These are phyloP conservation scores for Hydrotaea diabolus DNA, from an alignment of 2,888 invertebrate genomes.

Conservation along the genomic window DNA sequence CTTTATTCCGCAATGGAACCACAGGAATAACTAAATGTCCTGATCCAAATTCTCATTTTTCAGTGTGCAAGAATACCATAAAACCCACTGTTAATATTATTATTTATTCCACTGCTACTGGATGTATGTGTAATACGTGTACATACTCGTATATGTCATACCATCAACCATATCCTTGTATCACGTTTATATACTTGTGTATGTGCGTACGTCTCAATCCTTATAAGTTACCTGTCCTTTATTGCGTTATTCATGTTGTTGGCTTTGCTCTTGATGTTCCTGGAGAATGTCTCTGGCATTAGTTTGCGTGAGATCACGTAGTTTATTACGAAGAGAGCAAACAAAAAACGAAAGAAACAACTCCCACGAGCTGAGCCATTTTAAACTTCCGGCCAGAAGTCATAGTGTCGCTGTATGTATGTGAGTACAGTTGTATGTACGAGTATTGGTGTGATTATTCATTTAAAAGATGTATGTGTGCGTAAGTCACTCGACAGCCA, in stretches of 20 bases:
- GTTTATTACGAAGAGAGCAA: constrained; percentile 55
- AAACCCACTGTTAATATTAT: constrained; percentile 1
- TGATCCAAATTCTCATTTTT: no score
- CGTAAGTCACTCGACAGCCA: neutral
- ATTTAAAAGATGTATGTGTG: constrained; percentile 5
- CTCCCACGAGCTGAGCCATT: constrained; percentile 61
- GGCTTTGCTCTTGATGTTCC: neutral
- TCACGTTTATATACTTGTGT: neutral
- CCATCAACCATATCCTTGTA: neutral
- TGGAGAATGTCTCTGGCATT: neutral
- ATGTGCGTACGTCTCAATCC: constrained; percentile 6
- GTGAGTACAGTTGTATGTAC: neutral
- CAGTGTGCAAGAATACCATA: no score
- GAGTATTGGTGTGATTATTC: constrained; percentile 35
- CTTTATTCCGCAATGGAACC: no score
- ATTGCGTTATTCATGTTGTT: neutral
- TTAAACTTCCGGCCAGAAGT: constrained; percentile 57
- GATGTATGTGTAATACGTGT: neutral
- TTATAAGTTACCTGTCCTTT: constrained; percentile 14
- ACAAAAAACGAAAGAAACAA: constrained; percentile 11
- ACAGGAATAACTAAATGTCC: no score
- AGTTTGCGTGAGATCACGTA: constrained; percentile 64
- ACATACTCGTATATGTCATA: neutral
- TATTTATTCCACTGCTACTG: neutral
- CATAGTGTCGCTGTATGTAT: constrained; percentile 44